Evolutionary conservation across 1,140 invertebrate species (phyloP).

Genomic region (Diorhabda carinulata): DNA sequence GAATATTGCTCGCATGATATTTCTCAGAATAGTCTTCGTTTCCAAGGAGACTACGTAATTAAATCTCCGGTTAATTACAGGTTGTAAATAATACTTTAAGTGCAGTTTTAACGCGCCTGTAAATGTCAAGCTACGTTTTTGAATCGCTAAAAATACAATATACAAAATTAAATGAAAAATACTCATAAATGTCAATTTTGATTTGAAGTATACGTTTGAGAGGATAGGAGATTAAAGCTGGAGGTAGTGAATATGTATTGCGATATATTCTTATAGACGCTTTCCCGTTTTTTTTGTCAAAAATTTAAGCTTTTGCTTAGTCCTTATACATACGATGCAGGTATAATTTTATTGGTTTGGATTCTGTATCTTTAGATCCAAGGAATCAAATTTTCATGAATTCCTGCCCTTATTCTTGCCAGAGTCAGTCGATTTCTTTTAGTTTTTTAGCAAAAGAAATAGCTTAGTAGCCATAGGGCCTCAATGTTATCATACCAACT

Average conservation of each 20-base stretch:
- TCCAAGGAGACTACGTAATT: constrained; percentile 40
- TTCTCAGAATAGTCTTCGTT: constrained; percentile 28
- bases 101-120: constrained; percentile 42
- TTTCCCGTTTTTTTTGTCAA: no score
- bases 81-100: constrained; percentile 44
- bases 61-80: constrained; percentile 42
- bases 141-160: constrained; percentile 20
- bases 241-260: background rate
- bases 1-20: constrained; percentile 10
- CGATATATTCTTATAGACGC: no score
- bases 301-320: no score
- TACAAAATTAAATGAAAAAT: constrained; percentile 36
- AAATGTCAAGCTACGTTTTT: constrained; percentile 32
- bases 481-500: no score
- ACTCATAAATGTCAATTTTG: constrained; percentile 37
- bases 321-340: no score
- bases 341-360: no score
- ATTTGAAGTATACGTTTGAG: background rate
- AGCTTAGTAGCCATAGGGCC: no score
- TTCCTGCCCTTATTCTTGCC: no score
- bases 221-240: constrained; percentile 1
- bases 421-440: no score
- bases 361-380: no score
- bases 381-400: no score
- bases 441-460: no score